Evolutionary conservation across 2,888 invertebrate species (phyloP).

Genomic region (Schizaphis graminum): DNA sequence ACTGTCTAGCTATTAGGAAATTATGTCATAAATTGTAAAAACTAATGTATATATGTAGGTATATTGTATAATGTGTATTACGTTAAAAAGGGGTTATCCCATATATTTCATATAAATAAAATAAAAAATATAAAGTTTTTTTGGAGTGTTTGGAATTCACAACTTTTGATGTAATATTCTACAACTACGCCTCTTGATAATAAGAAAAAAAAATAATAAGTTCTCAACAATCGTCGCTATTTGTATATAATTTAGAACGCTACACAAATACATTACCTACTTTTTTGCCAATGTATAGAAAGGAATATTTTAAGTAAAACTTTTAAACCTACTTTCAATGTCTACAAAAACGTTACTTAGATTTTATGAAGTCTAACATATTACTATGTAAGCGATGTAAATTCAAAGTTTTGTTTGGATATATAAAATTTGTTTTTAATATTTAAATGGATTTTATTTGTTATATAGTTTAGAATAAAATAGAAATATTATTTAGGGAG

Average conservation of each 20-base stretch:
- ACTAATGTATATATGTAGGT: too few species aligned
- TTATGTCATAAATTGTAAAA: too few species aligned
- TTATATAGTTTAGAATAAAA: neutral
- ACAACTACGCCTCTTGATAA: neutral
- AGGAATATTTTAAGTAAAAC: neutral
- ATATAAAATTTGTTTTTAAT: neutral
- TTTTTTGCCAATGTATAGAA: neutral
- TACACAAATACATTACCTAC: neutral
- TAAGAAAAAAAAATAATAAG: neutral
- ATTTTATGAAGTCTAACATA: neutral
- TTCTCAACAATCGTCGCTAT: neutral
- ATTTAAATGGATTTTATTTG: neutral
- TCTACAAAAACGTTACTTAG: neutral
- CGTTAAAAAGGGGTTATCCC: too few species aligned
- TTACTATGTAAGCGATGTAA: neutral
- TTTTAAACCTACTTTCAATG: neutral
- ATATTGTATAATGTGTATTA: too few species aligned
- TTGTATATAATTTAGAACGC: neutral
- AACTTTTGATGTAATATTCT: neutral
- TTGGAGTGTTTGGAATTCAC: too few species aligned
- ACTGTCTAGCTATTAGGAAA: too few species aligned
- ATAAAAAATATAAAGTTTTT: too few species aligned
- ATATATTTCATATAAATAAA: too few species aligned
- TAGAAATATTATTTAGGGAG: neutral
- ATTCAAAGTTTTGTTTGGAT: neutral